Percentiles rank a stretch among this genome's conserved stretches.
Conservation (phyloP, 2,113 vertebrate genomes). For the Prionailurus viverrinus region DNA sequence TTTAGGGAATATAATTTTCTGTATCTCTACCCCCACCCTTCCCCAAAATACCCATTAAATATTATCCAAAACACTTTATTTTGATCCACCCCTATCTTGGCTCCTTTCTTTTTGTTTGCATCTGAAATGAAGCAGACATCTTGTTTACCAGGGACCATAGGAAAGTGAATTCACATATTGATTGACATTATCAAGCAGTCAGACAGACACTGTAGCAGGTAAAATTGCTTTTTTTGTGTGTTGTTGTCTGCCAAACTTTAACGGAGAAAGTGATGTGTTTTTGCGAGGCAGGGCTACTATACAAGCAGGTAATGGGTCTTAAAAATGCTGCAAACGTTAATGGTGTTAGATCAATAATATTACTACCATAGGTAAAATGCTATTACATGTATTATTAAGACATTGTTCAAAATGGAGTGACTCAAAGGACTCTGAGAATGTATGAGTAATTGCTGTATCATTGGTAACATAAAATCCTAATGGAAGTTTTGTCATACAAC, state of each 20-base stretch:
- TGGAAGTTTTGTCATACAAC: constrained; percentile 75
- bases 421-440: constrained; percentile 79
- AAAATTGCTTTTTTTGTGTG: constrained; percentile 88
- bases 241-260: constrained; percentile 88
- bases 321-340: constrained; percentile 88
- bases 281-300: constrained; percentile 83
- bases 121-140: constrained; percentile 79
- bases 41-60: constrained; percentile 42
- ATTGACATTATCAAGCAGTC: constrained; percentile 89
- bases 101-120: constrained; percentile 70
- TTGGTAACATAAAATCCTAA: constrained; percentile 85
- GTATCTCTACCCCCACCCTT: background rate
- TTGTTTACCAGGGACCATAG: constrained; percentile 83
- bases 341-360: constrained; percentile 90
- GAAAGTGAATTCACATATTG: constrained; percentile 88
- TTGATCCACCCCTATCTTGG: background rate
- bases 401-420: constrained; percentile 81
- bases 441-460: constrained; percentile 80
- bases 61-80: constrained; percentile 66
- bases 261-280: constrained; percentile 86
- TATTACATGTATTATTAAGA: constrained; percentile 89
- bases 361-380: constrained; percentile 87
- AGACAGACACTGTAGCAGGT: constrained; percentile 86
- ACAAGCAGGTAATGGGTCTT: constrained; percentile 86
- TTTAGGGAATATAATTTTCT: constrained; percentile 34